A percentile compares a stretch with the other conserved stretches of the same genome.
Evolutionary conservation across 1,140 invertebrate genomes (phyloP).

Genomic region (Ectropis grisescens): DNA sequence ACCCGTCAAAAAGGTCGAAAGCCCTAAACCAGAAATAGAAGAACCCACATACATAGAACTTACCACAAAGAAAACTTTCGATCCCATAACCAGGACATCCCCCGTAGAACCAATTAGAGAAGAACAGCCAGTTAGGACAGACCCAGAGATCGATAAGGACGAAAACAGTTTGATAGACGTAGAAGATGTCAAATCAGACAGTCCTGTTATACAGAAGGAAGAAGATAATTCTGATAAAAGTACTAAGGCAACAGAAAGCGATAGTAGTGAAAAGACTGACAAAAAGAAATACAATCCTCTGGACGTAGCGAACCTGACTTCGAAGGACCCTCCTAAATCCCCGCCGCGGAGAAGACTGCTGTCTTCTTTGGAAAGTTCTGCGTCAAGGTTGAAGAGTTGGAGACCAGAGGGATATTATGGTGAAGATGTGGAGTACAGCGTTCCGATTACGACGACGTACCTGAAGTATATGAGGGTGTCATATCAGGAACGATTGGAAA

Average conservation of each 20-base stretch:
- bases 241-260: conserved; percentile 32
- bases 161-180: conserved; percentile 56
- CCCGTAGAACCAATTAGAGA: conserved; percentile 47
- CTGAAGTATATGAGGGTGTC: conserved; percentile 83
- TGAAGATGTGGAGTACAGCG: conserved; percentile 80
- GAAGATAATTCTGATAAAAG: conserved; percentile 25
- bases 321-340: conserved; percentile 73
- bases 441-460: conserved; percentile 89
- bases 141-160: conserved; percentile 59
- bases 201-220: conserved; percentile 22
- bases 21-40: conserved; percentile 41
- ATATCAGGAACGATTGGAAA: conserved; percentile 72
- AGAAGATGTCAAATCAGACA: conserved; percentile 47
- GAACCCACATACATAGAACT: conserved; percentile 60
- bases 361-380: conserved; percentile 29
- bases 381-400: conserved; percentile 60
- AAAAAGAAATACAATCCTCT: conserved; percentile 76
- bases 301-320: conserved; percentile 76
- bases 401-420: conserved; percentile 58
- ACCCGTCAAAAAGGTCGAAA: conserved; percentile 52
- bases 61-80: conserved; percentile 46
- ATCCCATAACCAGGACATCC: conserved; percentile 34
- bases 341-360: conserved; percentile 58
- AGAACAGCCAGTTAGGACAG: conserved; percentile 46
- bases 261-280: conserved; percentile 40